phyloP scores from a whole-genome alignment of 2,113 vertebrate species.

The Clarias macrocephalus region DNA sequence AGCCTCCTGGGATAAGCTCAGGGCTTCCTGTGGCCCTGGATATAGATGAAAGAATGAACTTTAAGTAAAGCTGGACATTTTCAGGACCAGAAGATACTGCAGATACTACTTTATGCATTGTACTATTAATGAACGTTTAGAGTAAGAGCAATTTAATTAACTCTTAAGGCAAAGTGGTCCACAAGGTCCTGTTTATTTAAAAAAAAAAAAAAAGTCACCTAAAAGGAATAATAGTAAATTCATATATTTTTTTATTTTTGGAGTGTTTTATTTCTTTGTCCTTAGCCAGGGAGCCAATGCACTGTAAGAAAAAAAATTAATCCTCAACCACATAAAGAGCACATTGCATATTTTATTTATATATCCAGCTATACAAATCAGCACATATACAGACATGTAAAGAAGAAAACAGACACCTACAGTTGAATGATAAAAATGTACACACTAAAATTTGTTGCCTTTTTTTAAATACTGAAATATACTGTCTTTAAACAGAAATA shows the following conservation, averaged over 20 bases:
- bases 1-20: no score
- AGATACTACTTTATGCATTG: neutral
- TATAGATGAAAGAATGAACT: no score
- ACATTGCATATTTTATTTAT: neutral
- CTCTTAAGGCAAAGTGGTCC: neutral
- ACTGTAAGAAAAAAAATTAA: neutral
- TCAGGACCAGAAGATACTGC: neutral
- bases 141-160: neutral
- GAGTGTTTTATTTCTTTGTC: neutral
- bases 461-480: no score
- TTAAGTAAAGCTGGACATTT: neutral
- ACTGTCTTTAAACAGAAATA: no score
- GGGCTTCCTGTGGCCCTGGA: no score
- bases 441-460: no score
- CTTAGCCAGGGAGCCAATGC: neutral
- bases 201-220: no score
- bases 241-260: neutral
- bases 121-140: neutral
- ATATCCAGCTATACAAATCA: neutral
- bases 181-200: no score
- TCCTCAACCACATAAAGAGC: neutral
- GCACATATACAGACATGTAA: neutral
- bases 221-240: neutral
- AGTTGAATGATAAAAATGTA: no score
- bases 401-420: no score